These are phyloP conservation scores for Hydroisotoma schaefferi DNA, from an alignment of 2,888 invertebrate species.

Conservation along the genomic window DNA sequence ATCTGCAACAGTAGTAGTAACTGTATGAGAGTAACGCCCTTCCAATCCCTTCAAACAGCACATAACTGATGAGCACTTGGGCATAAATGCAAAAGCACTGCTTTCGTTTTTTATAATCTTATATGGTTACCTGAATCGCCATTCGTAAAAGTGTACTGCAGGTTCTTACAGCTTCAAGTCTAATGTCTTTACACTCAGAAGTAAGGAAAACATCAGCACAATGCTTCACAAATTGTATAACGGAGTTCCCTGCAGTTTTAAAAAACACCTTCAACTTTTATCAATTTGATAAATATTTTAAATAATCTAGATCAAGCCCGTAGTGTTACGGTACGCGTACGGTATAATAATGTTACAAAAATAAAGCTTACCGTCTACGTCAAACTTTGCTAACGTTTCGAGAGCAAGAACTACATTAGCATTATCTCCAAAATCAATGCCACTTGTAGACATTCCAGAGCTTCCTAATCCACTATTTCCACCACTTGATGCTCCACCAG, in stretches of 20 bases:
- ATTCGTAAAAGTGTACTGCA: constrained; percentile 84
- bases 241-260: constrained; percentile 74
- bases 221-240: constrained; percentile 85
- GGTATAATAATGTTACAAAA: constrained; percentile 11
- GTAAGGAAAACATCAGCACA: constrained; percentile 88
- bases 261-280: no score
- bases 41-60: constrained; percentile 50
- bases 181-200: constrained; percentile 85
- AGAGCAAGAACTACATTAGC: constrained; percentile 85
- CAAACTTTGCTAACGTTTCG: constrained; percentile 80
- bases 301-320: no score
- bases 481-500: constrained; percentile 8
- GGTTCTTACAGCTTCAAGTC: constrained; percentile 90
- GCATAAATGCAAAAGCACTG: no score
- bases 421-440: constrained; percentile 67
- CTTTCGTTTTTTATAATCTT: no score
- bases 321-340: no score
- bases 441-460: constrained; percentile 50
- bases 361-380: constrained; percentile 72
- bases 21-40: constrained; percentile 60
- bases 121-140: constrained; percentile 65
- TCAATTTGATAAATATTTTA: no score
- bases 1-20: constrained; percentile 83
- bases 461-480: constrained; percentile 16
- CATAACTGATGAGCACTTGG: no score